Evolutionary conservation across 1,140 invertebrate genomes (phyloP).

Genomic region (Lysiphlebus fabarum): DNA sequence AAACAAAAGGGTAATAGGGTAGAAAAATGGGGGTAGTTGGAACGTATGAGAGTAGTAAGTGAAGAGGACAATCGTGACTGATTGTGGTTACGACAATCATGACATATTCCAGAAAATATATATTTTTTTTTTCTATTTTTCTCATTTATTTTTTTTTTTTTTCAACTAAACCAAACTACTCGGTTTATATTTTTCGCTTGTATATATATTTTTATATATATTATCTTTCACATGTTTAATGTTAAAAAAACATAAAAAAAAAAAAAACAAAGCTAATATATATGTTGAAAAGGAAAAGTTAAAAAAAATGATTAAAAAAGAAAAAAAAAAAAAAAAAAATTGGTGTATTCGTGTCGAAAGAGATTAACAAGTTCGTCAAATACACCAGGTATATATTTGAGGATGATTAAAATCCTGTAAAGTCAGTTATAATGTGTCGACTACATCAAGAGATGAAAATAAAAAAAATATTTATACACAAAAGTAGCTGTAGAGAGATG

Average conservation of each 20-base stretch:
- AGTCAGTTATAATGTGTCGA: no score
- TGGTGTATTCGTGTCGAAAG: background rate
- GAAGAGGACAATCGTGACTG: slow-evolving; percentile 54
- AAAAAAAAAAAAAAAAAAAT: background rate
- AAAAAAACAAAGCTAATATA: slow-evolving; percentile 4
- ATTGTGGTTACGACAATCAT: slow-evolving; percentile 53
- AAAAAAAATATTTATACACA: slow-evolving; percentile 4
- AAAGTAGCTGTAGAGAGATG: background rate
- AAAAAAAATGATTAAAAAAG: background rate
- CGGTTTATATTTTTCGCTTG: slow-evolving; percentile 4
- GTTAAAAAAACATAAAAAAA: background rate
- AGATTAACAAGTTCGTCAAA: slow-evolving; percentile 4
- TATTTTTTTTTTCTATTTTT: slow-evolving; percentile 5
- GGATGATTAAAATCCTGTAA: slow-evolving; percentile 14
- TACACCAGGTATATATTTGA: background rate
- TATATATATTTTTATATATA: background rate
- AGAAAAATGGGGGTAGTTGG: slow-evolving; percentile 42
- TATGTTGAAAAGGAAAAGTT: background rate
- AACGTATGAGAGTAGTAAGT: slow-evolving; percentile 53
- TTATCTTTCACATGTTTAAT: background rate
- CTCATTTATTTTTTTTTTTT: no score
- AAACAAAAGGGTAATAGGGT: slow-evolving; percentile 10
- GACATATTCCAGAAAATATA: slow-evolving; percentile 46
- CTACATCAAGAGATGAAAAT: slow-evolving; percentile 2
- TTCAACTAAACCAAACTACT: background rate